A percentile compares a stretch with the other conserved stretches of the same genome.
Conservation (phyloP, 2,888 invertebrate species). For the Dichetophora obliterata region DNA sequence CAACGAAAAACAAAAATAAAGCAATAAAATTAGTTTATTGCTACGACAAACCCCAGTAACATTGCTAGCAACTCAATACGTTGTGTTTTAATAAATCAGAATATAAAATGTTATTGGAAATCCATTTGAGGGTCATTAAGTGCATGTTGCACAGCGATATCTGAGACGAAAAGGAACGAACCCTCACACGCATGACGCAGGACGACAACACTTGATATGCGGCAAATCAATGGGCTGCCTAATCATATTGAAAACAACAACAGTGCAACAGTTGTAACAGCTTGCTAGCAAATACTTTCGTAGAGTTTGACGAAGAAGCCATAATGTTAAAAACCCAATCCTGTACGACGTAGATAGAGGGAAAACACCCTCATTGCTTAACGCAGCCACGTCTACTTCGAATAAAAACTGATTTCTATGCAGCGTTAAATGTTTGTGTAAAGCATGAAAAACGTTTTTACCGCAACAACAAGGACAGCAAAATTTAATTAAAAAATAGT, state of each 20-base stretch:
- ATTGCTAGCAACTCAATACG: neutral
- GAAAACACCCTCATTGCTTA: neutral
- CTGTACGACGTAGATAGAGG: too few relatives aligned
- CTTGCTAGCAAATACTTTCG: neutral
- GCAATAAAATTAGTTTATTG: neutral
- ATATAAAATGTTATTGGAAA: neutral
- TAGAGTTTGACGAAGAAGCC: neutral
- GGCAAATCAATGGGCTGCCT: neutral
- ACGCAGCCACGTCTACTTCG: neutral
- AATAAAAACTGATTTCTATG: neutral
- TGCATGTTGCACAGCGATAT: neutral
- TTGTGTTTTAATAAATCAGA: neutral
- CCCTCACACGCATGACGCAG: neutral
- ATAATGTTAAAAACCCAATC: neutral
- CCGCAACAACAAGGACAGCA: constrained; percentile 14
- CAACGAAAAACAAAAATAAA: neutral
- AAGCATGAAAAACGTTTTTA: constrained; percentile 23
- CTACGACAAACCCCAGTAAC: neutral
- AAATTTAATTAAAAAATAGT: neutral
- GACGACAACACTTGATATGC: too few relatives aligned
- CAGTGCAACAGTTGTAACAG: constrained; percentile 20
- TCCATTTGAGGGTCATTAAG: neutral
- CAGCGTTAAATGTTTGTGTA: constrained; percentile 17
- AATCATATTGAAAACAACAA: neutral
- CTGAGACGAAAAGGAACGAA: neutral